phyloP scores from a whole-genome alignment of 1,140 invertebrate genomes.

The Radopholus similis region DNA sequence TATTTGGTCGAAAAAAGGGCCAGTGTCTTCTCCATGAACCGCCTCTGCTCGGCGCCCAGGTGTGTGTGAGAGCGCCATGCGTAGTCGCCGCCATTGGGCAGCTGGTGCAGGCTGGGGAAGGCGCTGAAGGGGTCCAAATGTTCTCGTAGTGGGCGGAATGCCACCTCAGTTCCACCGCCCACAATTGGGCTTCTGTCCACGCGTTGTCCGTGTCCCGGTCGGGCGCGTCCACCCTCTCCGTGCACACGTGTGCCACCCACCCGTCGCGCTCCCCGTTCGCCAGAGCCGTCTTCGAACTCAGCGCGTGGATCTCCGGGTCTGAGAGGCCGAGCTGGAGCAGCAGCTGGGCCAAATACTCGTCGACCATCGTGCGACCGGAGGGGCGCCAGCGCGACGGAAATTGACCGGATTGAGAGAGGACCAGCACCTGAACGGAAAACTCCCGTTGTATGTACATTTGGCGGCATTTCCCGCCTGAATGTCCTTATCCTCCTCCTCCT shows the following conservation, averaged over 20 bases:
- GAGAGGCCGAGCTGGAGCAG: slow-evolving; percentile 27
- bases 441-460: neutral
- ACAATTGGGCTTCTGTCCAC: slow-evolving; percentile 40
- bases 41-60: neutral
- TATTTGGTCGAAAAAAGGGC: no score
- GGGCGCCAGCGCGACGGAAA: slow-evolving; percentile 14
- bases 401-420: slow-evolving; percentile 1
- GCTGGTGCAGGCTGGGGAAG: neutral
- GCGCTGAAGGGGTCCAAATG: neutral
- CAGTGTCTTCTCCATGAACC: neutral
- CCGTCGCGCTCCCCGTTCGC: slow-evolving; percentile 23
- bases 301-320: slow-evolving; percentile 33
- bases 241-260: slow-evolving; percentile 30
- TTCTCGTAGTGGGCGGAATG: neutral
- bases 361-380: slow-evolving; percentile 18
- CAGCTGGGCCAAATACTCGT: slow-evolving; percentile 36
- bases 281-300: slow-evolving; percentile 27
- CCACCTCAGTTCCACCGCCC: slow-evolving; percentile 31
- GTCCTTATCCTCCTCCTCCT: neutral
- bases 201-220: slow-evolving; percentile 43
- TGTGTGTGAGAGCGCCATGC: neutral
- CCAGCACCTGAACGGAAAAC: slow-evolving; percentile 4
- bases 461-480: neutral
- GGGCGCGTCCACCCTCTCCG: neutral
- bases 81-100: neutral